Evolutionary conservation across 30 jellyfish, hydroid and myxozoan genomes (phyloP), one percentile per base, ranked within the genome.

Genomic region (Clytia hemisphaerica): DNA sequence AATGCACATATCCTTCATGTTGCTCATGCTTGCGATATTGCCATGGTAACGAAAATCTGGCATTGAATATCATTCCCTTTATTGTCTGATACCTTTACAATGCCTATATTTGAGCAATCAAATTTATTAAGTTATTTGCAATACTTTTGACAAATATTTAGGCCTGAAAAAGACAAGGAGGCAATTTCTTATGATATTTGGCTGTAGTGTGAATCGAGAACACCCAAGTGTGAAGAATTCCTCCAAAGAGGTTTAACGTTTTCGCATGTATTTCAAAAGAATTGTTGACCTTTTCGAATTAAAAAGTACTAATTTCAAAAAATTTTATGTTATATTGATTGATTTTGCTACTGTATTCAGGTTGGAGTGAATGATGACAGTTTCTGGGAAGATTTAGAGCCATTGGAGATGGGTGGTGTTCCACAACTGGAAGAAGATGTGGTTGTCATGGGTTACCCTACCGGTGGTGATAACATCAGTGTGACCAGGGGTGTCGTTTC

Each of bases 401-500:
- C 92, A 21, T 38, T 82, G 60, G 83, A 82, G 32, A 64, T 82
- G 53, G 94, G 94, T 4, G 84, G 44, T 44, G 55, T 82, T 14
- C 94, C 94, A 19, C 78, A 73, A 57, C 51, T 82, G 27, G 94
- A 82, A 47, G 83, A 82, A 73, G 94, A 82, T 82, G 91, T 82
- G 19, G 84, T 74, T 31, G 94, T 82, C 18, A 91, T 82, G 12
- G 94, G 94, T 26, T 82, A 73, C 45, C 92, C 94, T 9, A 82
- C 94, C 33, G 94, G 94, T 21, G 94, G 94, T 35, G 94, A 82
- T 54, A 82, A 82, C 54, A 61, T 82, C 4, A 82, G 94, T 40
- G 92, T 82, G 42, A 82, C 94, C 30, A 57, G 94, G n/a, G 94
- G 94, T 1, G 94, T 82, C 31, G 94, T 82, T n/a, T 82, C 94